A percentile compares a stretch with the other conserved stretches of the same genome.
phyloP scores from a whole-genome alignment of 2,888 invertebrate genomes.

The Tipula helvola region DNA sequence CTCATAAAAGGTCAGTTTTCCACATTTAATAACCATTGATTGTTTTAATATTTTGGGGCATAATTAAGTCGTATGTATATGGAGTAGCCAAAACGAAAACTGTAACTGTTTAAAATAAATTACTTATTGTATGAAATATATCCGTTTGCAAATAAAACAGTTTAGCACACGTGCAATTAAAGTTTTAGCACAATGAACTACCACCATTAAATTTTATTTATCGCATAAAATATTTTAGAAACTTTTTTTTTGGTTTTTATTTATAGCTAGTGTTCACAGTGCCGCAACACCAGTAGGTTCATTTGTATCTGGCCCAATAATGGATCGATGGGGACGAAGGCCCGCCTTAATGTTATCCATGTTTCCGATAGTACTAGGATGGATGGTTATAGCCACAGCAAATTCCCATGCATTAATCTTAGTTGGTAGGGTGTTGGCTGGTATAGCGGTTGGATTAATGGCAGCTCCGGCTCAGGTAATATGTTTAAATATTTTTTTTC shows the following conservation, averaged over 20 bases:
- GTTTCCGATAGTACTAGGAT: conserved; percentile 53
- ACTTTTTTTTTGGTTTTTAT: conserved; percentile 12
- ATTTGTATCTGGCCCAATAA: conserved; percentile 54
- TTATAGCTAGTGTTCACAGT: conserved; percentile 62
- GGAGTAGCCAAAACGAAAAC: background rate
- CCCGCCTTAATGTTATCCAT: conserved; percentile 50
- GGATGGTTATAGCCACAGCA: conserved; percentile 50
- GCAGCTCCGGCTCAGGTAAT: conserved; percentile 61
- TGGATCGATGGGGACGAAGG: conserved; percentile 56
- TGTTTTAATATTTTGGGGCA: background rate
- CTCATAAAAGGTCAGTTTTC: background rate
- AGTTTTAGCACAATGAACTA: background rate
- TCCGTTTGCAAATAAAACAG: background rate
- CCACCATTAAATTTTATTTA: background rate
- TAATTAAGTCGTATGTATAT: background rate
- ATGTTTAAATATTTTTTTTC: background rate
- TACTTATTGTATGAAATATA: background rate
- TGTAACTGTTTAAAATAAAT: background rate
- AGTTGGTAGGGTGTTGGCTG: conserved; percentile 53
- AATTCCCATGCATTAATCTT: conserved; percentile 45
- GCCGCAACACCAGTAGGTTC: conserved; percentile 65
- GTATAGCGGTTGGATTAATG: conserved; percentile 58
- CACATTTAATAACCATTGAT: background rate
- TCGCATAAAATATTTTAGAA: background rate
- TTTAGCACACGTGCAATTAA: background rate